Evolutionary conservation across 2,888 invertebrate genomes (phyloP), one percentile per base, ranked within the genome.

Genomic region (Nineta flava): DNA sequence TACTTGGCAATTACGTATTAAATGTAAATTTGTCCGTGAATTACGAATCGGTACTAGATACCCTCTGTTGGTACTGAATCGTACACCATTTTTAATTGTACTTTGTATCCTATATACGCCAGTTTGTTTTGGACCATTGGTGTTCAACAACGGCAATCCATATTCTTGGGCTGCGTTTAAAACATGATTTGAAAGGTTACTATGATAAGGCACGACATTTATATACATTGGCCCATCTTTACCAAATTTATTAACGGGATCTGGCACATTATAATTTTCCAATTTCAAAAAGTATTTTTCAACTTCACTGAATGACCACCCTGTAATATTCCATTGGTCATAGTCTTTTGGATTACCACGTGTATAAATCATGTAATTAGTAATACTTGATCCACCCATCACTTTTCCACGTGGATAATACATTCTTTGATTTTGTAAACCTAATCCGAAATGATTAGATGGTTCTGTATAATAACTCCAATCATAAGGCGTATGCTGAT

Each of bases 221-320:
- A 82, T 61, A 46, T 74, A 71, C 2, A 81, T 60, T 34, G 74
- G 67, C 0, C 82, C 83, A 1, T 70, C 66, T 3, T 71, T 65
- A 9, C 70, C 68, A 57, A 71, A 69, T 44, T 68, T 63, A 2
- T 67, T 65, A 58, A 79, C 70, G 15, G 69, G 57, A 52, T 73
- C 65, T 0, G 76, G 73, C 9, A 83, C 75, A 51, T 74, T 74
- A 32, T 76, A 78, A 51, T 80, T 80, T 66, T 88, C 87, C 21
- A 83, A 69, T 65, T 87, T 87, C 60, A 80, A 81, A 62, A 85
- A 88, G 60, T 85, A 87, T 0, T 81, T 81, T 13, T 84, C 61
- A 0, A 86, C 80, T 16, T 83, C 75, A 19, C 76, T 66, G 71
- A 75, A 86, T 46, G 79, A 75, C 87, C 87, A 87, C 0, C 83